Conservation (phyloP, 2,113 vertebrate genomes). For the Mobula hypostoma region DNA sequence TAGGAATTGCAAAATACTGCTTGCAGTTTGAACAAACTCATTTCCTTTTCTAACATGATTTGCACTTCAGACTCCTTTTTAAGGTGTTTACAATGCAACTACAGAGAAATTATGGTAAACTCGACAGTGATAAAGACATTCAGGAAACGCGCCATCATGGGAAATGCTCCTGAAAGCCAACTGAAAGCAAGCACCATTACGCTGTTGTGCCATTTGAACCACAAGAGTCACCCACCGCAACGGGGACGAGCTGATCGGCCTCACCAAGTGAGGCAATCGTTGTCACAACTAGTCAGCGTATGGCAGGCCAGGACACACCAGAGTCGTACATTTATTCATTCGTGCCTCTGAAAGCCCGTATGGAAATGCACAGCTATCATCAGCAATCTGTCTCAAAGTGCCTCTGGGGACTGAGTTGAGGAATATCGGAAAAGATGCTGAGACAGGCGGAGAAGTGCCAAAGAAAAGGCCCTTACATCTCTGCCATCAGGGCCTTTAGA, state of each 20-base stretch:
- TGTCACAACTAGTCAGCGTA: not conserved
- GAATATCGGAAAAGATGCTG: not conserved
- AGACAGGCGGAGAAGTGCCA: no score
- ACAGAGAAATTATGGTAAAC: not conserved
- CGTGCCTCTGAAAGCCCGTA: no score
- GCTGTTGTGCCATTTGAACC: not conserved
- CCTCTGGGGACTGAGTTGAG: not conserved
- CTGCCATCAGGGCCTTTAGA: no score
- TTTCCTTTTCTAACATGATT: not conserved
- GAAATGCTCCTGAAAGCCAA: not conserved
- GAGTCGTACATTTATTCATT: not conserved
- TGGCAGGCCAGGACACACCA: no score
- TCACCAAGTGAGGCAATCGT: not conserved
- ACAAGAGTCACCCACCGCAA: not conserved
- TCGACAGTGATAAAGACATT: not conserved
- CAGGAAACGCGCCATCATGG: not conserved
- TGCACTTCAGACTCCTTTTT: not conserved
- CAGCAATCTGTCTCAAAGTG: not conserved
- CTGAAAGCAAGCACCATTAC: not conserved
- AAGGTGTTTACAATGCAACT: not conserved
- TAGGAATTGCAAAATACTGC: not conserved
- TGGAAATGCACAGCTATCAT: not conserved
- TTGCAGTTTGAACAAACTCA: not conserved
- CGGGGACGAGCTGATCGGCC: not conserved
- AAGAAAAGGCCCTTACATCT: no score